These are phyloP conservation scores for Leucopsar rothschildi DNA, from an alignment of 2,113 vertebrate species.

Conservation along the genomic window DNA sequence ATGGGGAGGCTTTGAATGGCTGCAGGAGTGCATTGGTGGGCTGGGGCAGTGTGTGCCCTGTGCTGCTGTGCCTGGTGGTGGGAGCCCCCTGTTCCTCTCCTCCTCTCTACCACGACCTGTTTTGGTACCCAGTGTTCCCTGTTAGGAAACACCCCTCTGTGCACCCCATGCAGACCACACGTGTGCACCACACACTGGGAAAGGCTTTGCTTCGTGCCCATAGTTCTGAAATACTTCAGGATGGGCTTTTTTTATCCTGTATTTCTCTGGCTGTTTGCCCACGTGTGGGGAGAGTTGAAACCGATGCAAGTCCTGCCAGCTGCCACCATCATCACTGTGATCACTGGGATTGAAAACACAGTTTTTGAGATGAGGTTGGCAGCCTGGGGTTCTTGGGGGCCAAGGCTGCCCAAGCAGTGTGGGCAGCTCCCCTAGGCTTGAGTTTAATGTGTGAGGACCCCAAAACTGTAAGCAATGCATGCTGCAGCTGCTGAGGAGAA, in stretches of 20 bases:
- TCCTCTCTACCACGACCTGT: background rate
- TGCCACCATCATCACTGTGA: accelerated
- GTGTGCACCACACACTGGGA: too few relatives aligned
- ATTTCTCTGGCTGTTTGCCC: background rate
- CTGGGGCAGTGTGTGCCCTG: background rate
- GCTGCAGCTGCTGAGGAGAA: background rate
- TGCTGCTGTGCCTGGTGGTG: background rate
- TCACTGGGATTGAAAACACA: background rate
- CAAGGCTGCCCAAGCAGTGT: background rate
- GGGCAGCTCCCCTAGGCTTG: background rate
- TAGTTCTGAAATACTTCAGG: background rate
- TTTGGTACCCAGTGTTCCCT: too few relatives aligned
- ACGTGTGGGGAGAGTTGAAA: background rate
- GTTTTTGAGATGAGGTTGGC: background rate
- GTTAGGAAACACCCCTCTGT: background rate
- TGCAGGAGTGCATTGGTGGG: background rate
- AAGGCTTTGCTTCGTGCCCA: background rate
- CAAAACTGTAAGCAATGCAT: background rate
- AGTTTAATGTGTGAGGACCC: accelerated
- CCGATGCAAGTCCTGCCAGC: background rate
- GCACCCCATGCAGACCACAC: background rate
- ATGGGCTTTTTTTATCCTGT: background rate
- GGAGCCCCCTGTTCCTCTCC: background rate
- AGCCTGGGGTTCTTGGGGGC: background rate
- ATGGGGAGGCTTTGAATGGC: background rate